Conservation (phyloP, 1,140 invertebrate species). For the Nephila pilipes region DNA sequence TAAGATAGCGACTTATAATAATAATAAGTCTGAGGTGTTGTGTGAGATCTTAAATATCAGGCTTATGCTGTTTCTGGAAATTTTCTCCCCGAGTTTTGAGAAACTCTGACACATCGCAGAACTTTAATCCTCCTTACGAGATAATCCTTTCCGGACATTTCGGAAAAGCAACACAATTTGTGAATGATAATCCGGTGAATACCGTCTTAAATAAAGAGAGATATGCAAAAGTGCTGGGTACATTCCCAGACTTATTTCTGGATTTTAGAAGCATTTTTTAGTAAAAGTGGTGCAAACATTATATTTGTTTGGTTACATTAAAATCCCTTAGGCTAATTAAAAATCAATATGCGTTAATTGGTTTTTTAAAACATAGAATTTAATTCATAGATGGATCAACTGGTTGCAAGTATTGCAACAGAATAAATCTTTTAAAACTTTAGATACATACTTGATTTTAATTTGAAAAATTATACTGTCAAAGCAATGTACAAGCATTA, state of each 20-base stretch:
- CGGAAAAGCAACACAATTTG: background rate
- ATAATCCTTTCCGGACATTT: constrained; percentile 24
- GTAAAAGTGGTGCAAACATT: background rate
- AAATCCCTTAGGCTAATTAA: too few relatives aligned
- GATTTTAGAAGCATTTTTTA: background rate
- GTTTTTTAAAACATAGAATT: too few relatives aligned
- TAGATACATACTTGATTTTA: too few relatives aligned
- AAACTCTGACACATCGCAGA: background rate
- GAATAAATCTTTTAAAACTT: too few relatives aligned
- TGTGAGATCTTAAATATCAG: background rate
- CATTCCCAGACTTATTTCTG: background rate
- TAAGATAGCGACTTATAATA: background rate
- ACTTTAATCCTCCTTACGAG: constrained; percentile 14
- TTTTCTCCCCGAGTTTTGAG: background rate
- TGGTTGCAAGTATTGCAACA: too few relatives aligned
- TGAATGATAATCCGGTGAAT: background rate
- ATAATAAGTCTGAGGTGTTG: background rate
- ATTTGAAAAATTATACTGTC: too few relatives aligned
- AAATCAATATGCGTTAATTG: too few relatives aligned
- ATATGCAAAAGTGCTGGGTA: background rate
- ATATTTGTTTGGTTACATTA: too few relatives aligned
- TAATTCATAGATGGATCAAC: too few relatives aligned
- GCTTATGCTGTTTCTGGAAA: background rate
- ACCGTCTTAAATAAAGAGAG: background rate
- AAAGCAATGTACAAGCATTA: too few relatives aligned